Evolutionary conservation across 1,140 invertebrate genomes (phyloP), one percentile per base, ranked within the genome.

Genomic region (Trichonephila clavata): DNA sequence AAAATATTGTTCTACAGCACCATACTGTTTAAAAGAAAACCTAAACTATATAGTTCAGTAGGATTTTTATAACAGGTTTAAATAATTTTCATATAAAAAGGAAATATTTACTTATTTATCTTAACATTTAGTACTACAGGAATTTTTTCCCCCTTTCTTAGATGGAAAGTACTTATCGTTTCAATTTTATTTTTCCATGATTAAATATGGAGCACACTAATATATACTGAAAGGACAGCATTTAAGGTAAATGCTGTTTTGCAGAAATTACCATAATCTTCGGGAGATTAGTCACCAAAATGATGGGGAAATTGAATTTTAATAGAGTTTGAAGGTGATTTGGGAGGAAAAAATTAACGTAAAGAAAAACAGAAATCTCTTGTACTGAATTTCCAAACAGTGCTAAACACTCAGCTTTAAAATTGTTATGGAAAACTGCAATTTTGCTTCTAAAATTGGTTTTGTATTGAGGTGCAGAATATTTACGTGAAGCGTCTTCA

Each of bases 261-360:
- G 24, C 71, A 24, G 24, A 77, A 77, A 77, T 77, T 77, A 77
- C 71, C 71, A 77, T 77, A 77, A 39, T 77, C 71, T 77, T 16
- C 27, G 71, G 5, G 32, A 77, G 71, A 77, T 77, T 39, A 32
- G 71, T 77, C 71, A 77, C 39, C 27, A 39, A 27, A 77, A 77
- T 32, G 24, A 32, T 20, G n/a, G 71, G 71, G 18, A 77, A 77
- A 77, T 77, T 77, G 71, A 77, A 77, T 77, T 77, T 77, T 77
- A 77, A 77, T 77, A 77, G 71, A 77, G 71, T 77, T 77, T 39
- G 71, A 39, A 18, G 27, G 71, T 39, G 27, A 77, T 77, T 77
- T 77, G 6, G 5, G 14, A 4, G 32, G 16, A 39, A 39, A 77
- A 27, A 77, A 63, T 77, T 39, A 3, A 32, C 24, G 27, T 77